Percentiles rank a stretch among this genome's conserved stretches.
Evolutionary conservation across 2,888 invertebrate species (phyloP).

Genomic region (Lithophane ornitopus): DNA sequence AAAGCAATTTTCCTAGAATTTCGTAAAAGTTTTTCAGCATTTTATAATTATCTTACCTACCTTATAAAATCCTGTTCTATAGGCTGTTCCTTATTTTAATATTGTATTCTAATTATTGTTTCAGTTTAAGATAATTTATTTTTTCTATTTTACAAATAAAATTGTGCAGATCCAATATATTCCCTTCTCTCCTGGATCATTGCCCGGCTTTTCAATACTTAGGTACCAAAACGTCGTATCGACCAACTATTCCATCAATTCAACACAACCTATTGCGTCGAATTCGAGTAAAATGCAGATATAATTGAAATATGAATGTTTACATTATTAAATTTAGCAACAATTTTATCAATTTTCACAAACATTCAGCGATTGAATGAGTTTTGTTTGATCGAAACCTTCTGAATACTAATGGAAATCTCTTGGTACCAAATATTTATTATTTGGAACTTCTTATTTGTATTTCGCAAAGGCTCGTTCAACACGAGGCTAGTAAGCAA

Average conservation of each 20-base stretch:
- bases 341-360: neutral
- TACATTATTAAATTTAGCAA: neutral
- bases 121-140: too few species aligned
- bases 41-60: neutral
- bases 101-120: neutral
- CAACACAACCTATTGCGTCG: neutral
- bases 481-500: neutral
- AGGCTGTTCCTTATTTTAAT: neutral
- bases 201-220: neutral
- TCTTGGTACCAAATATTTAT: neutral
- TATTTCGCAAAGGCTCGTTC: neutral
- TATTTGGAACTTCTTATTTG: too few species aligned
- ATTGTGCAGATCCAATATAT: constrained; percentile 9
- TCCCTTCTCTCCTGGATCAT: constrained; percentile 1
- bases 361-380: neutral
- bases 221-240: neutral
- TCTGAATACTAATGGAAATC: neutral
- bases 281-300: neutral
- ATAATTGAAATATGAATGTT: neutral
- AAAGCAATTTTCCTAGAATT: neutral
- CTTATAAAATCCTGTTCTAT: neutral
- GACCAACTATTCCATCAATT: neutral
- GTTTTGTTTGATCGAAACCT: neutral
- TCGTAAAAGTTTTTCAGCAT: neutral
- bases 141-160: neutral